Conservation (phyloP, 2,797 vertebrate genomes). For the Sparidentex hasta region DNA sequence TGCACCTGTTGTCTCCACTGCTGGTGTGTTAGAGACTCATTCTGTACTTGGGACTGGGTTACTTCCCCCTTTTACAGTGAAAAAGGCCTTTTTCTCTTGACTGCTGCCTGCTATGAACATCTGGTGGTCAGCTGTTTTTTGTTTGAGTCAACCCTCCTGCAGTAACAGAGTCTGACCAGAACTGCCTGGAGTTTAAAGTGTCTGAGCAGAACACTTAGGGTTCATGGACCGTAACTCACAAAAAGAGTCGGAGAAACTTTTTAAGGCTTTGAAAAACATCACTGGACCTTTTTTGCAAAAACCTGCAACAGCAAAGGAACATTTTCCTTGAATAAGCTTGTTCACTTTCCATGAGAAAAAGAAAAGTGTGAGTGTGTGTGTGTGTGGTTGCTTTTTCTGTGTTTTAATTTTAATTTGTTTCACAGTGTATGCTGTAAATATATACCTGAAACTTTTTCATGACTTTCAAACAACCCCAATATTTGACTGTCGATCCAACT, state of each 20-base stretch:
- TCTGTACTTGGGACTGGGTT: slow-evolving; percentile 7
- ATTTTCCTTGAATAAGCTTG: slow-evolving; percentile 7
- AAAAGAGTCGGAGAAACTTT: neutral
- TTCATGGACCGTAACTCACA: neutral
- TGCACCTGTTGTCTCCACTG: slow-evolving; percentile 24
- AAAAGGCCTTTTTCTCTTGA: slow-evolving; percentile 8
- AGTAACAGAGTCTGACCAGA: slow-evolving; percentile 17
- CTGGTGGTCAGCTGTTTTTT: neutral
- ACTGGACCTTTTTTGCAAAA: slow-evolving; percentile 32
- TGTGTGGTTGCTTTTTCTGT: slow-evolving; percentile 36
- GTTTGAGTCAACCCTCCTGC: slow-evolving; percentile 10
- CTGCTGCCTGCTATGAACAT: slow-evolving; percentile 6
- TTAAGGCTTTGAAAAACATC: slow-evolving; percentile 11
- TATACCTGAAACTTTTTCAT: slow-evolving; percentile 24
- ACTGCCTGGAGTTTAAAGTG: slow-evolving; percentile 2
- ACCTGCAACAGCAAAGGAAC: slow-evolving; percentile 26
- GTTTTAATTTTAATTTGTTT: slow-evolving; percentile 38
- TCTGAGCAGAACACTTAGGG: slow-evolving; percentile 28
- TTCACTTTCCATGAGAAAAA: slow-evolving; percentile 18
- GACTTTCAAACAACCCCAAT: slow-evolving; percentile 34
- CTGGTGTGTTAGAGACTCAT: slow-evolving; percentile 1
- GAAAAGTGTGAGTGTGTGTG: slow-evolving; percentile 6
- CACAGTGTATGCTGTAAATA: slow-evolving; percentile 52
- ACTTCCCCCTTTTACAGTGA: slow-evolving; percentile 44
- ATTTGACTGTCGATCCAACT: neutral